A percentile compares a stretch with the other conserved stretches of the same genome.
phyloP scores from a whole-genome alignment of 2,797 vertebrate genomes.

The Pantherophis vulpinus region DNA sequence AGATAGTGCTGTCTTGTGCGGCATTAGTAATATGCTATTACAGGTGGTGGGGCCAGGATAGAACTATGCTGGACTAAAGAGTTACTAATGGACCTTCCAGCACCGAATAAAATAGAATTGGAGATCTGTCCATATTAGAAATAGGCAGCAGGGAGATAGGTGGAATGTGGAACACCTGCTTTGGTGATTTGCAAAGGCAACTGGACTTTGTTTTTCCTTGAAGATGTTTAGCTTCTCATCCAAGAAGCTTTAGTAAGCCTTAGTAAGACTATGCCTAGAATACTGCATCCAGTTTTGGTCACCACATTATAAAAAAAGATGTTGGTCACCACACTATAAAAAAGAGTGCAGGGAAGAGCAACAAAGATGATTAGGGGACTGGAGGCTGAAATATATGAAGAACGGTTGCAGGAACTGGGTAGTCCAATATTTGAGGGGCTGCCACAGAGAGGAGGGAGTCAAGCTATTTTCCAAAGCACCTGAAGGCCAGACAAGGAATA shows the following conservation, averaged over 20 bases:
- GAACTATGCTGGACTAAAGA: neutral
- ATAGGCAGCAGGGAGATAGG: neutral
- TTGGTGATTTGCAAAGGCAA: neutral
- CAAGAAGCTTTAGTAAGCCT: neutral
- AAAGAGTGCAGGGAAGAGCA: too few species aligned
- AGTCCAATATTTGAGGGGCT: too few species aligned
- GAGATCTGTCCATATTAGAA: neutral
- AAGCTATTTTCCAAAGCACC: too few species aligned
- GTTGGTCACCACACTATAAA: too few species aligned
- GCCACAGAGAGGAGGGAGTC: too few species aligned
- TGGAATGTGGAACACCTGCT: neutral
- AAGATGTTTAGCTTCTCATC: neutral
- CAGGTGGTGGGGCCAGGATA: neutral
- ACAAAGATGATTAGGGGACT: too few species aligned
- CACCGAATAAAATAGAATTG: neutral
- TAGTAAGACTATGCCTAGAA: too few species aligned
- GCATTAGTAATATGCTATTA: neutral
- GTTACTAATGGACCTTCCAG: neutral
- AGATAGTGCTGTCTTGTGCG: slow-evolving; percentile 20
- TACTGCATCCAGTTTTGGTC: too few species aligned
- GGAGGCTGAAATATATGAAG: too few species aligned
- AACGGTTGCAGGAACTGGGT: too few species aligned
- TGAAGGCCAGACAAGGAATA: too few species aligned
- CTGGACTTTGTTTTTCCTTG: neutral
- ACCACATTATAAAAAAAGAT: too few species aligned